Evolutionary conservation across 1,140 invertebrate genomes (phyloP).

Genomic region (Atta colombica): DNA sequence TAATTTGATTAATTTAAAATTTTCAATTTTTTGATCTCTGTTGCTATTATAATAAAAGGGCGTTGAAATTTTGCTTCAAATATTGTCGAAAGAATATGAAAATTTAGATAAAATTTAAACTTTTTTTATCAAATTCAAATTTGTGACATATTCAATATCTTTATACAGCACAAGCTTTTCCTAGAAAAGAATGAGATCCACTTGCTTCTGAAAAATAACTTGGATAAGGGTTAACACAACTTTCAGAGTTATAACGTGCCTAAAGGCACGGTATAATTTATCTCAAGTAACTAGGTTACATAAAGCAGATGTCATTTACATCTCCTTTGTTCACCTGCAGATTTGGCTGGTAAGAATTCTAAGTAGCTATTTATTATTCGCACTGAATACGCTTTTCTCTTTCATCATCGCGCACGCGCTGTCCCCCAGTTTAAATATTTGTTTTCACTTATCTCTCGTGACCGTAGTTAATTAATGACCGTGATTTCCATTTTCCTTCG

Average conservation of each 20-base stretch:
- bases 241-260: background rate
- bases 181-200: background rate
- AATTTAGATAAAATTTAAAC: background rate
- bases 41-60: background rate
- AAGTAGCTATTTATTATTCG: constrained; percentile 53
- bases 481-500: constrained; percentile 32
- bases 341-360: constrained; percentile 28
- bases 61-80: background rate
- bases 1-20: background rate
- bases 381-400: constrained; percentile 37
- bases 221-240: constrained; percentile 18
- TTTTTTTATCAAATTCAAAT: constrained; percentile 6
- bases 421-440: constrained; percentile 42
- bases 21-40: background rate
- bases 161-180: background rate
- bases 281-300: constrained; percentile 8
- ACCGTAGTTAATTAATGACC: constrained; percentile 44
- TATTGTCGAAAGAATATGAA: background rate
- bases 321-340: constrained; percentile 17
- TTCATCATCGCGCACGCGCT: constrained; percentile 23
- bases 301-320: constrained; percentile 42
- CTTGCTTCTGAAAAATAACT: constrained; percentile 22
- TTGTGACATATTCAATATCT: background rate
- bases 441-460: constrained; percentile 44
- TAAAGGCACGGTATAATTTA: constrained; percentile 16